These are phyloP conservation scores for Propithecus perrieri DNA, from an alignment of 2,797 vertebrate species.

Conservation along the genomic window DNA sequence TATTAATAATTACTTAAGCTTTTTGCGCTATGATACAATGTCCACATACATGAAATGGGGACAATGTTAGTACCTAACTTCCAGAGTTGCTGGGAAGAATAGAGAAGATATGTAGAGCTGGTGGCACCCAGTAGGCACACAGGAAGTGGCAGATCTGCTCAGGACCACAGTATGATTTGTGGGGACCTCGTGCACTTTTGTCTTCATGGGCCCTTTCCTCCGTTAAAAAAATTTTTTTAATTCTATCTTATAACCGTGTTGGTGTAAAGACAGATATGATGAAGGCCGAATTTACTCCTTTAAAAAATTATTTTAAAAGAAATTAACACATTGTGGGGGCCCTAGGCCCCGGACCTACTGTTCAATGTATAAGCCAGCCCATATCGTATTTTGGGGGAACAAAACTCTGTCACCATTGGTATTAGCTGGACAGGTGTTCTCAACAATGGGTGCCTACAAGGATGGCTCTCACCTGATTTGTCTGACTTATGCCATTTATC, in stretches of 20 bases:
- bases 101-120: background rate
- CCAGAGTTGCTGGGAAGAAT: background rate
- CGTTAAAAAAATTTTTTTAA: background rate
- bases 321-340: background rate
- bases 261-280: background rate
- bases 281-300: background rate
- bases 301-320: background rate
- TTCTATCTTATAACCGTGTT: background rate
- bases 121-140: background rate
- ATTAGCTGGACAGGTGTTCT: background rate
- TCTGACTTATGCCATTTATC: background rate
- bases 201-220: background rate
- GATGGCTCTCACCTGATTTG: background rate
- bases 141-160: background rate
- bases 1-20: background rate
- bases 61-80: background rate
- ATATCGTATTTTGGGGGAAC: background rate
- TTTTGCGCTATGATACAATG: background rate
- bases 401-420: background rate
- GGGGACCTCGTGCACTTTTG: background rate
- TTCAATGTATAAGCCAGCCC: accelerated
- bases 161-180: background rate
- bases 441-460: background rate
- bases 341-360: background rate
- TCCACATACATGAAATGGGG: background rate